Conservation (phyloP, 2,888 invertebrate species). For the Drosophila paranaensis region DNA sequence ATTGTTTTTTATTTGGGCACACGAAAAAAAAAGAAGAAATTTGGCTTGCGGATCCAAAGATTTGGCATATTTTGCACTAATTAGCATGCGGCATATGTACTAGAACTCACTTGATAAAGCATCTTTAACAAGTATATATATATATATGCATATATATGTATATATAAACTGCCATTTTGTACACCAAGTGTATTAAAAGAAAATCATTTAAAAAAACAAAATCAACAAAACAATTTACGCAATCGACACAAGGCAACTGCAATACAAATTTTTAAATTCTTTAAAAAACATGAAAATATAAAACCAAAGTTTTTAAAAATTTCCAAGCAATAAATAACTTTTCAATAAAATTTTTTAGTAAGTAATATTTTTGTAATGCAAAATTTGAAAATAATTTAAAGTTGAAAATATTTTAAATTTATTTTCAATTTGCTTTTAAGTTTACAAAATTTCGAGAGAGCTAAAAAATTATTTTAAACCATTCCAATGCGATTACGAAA, state of each 20-base stretch:
- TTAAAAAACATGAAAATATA: conserved; percentile 8
- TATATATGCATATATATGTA: conserved; percentile 62
- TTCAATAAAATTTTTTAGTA: too few relatives aligned
- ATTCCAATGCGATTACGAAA: not conserved
- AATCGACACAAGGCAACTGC: conserved; percentile 40
- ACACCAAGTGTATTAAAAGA: conserved; percentile 77
- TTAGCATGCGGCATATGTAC: conserved; percentile 66
- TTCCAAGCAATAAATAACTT: too few relatives aligned
- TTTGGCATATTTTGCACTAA: conserved; percentile 45
- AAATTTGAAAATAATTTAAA: too few relatives aligned
- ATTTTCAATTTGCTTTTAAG: too few relatives aligned
- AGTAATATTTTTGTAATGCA: too few relatives aligned
- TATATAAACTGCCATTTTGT: conserved; percentile 83
- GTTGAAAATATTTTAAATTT: too few relatives aligned
- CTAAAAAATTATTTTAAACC: too few relatives aligned
- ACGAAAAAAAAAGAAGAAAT: conserved; percentile 2
- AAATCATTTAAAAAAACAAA: conserved; percentile 21
- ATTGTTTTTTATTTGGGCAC: conserved; percentile 3
- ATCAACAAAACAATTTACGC: conserved; percentile 39
- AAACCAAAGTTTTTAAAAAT: not conserved
- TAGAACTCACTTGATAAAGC: conserved; percentile 59
- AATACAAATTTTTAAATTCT: conserved; percentile 45
- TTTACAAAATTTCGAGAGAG: not conserved
- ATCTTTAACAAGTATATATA: conserved; percentile 58
- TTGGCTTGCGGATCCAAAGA: conserved; percentile 46